Evolutionary conservation across 1,140 invertebrate species (phyloP).

Genomic region (Drosophila murphyi): DNA sequence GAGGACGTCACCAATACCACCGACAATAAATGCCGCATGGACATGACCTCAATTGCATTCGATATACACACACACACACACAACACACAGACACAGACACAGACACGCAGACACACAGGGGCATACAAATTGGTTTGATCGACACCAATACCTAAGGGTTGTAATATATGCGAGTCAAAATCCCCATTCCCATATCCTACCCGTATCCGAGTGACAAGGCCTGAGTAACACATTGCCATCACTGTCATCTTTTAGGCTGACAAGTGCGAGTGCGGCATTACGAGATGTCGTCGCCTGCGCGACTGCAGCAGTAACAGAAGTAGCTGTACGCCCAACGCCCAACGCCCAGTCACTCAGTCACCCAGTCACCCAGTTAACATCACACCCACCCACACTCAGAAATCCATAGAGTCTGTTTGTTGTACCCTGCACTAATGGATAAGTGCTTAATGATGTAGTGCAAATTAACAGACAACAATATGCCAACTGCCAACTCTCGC

Average conservation of each 20-base stretch:
- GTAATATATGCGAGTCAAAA: slow-evolving; percentile 64
- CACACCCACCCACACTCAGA: not conserved
- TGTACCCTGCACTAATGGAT: too few relatives aligned
- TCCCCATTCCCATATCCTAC: not conserved
- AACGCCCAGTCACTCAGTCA: too few relatives aligned
- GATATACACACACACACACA: slow-evolving; percentile 29
- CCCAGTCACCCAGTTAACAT: too few relatives aligned
- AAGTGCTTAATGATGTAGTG: too few relatives aligned
- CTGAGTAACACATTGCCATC: slow-evolving; percentile 64
- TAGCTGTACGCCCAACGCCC: slow-evolving; percentile 7
- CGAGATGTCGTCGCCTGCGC: slow-evolving; percentile 66
- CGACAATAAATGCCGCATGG: slow-evolving; percentile 81
- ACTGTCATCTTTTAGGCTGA: slow-evolving; percentile 81
- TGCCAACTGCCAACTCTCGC: too few relatives aligned
- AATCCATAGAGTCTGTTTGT: not conserved
- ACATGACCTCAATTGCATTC: slow-evolving; percentile 83
- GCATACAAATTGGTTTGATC: slow-evolving; percentile 71
- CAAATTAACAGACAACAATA: too few relatives aligned
- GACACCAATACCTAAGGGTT: slow-evolving; percentile 76
- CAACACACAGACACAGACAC: slow-evolving; percentile 2
- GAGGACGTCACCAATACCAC: slow-evolving; percentile 50
- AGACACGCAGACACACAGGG: slow-evolving; percentile 6
- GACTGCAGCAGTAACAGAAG: slow-evolving; percentile 29
- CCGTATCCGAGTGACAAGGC: not conserved
- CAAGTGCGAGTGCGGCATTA: slow-evolving; percentile 76